A percentile compares a stretch with the other conserved stretches of the same genome.
Conservation (phyloP, 53 echinoderm and acorn worm species). For the Crossaster papposus region DNA sequence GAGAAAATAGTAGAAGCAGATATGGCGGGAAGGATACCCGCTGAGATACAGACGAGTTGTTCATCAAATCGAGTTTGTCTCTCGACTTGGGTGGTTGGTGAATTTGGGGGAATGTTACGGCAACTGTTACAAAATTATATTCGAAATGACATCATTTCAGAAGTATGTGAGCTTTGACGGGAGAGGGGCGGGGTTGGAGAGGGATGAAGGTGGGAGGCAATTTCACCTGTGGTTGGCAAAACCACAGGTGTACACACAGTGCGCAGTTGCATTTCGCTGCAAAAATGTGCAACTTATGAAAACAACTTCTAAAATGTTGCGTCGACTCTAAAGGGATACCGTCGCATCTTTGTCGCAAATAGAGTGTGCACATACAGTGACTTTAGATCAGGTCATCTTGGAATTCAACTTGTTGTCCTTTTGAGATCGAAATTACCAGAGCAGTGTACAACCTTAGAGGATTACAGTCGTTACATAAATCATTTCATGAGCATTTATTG, state of each 20-base stretch:
- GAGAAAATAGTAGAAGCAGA: not conserved
- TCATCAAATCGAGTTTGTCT: conserved; percentile 39
- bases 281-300: not conserved
- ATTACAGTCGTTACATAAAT: no score
- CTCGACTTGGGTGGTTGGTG: conserved; percentile 32
- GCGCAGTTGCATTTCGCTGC: not conserved
- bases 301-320: not conserved
- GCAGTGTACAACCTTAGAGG: no score
- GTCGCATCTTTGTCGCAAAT: no score
- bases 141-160: not conserved
- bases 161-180: not conserved
- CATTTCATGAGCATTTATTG: no score
- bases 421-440: no score
- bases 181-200: not conserved
- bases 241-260: no score
- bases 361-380: no score
- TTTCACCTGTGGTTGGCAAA: not conserved
- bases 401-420: no score
- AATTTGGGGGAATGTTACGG: not conserved
- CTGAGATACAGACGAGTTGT: conserved; percentile 9
- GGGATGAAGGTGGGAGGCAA: not conserved
- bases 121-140: conserved; percentile 23
- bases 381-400: no score
- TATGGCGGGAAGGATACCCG: not conserved
- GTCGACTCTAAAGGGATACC: no score